A percentile compares a stretch with the other conserved stretches of the same genome.
phyloP scores from a whole-genome alignment of 2,888 invertebrate genomes.

The Chrysotoxum bicinctum region DNA sequence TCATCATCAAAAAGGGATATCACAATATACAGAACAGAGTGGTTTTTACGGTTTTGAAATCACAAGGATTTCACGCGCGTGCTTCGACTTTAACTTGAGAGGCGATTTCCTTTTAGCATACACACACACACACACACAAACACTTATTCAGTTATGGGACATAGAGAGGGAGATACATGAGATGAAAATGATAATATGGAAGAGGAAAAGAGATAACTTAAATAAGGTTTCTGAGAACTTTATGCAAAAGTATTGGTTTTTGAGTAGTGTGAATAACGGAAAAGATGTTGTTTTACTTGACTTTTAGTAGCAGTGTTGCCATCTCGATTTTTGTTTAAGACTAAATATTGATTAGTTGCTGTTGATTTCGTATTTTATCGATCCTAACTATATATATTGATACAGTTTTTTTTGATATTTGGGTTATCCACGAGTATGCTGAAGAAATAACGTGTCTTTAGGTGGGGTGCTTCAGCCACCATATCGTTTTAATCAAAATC shows the following conservation, averaged over 20 bases:
- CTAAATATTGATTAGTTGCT: background rate
- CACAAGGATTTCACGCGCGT: conserved; percentile 65
- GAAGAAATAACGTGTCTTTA: no score
- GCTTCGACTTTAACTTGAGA: conserved; percentile 69
- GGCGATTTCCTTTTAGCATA: conserved; percentile 62
- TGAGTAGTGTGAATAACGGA: conserved; percentile 3
- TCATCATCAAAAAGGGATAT: conserved; percentile 40
- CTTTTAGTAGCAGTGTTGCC: conserved; percentile 28
- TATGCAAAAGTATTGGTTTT: conserved; percentile 36
- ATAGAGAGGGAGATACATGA: background rate
- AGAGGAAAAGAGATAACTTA: conserved; percentile 15
- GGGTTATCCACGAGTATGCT: no score
- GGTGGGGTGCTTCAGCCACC: no score
- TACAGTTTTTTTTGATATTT: no score
- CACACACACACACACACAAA: background rate
- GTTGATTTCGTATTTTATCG: background rate
- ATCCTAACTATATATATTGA: no score
- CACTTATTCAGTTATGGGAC: background rate
- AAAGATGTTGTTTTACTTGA: conserved; percentile 34
- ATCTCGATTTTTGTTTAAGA: background rate
- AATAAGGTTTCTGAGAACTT: conserved; percentile 36
- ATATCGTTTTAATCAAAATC: no score
- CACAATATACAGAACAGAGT: conserved; percentile 47
- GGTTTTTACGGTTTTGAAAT: conserved; percentile 49
- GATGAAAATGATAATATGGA: background rate